Conservation (phyloP, 2,888 invertebrate genomes). For the Drosophila borborema region DNA sequence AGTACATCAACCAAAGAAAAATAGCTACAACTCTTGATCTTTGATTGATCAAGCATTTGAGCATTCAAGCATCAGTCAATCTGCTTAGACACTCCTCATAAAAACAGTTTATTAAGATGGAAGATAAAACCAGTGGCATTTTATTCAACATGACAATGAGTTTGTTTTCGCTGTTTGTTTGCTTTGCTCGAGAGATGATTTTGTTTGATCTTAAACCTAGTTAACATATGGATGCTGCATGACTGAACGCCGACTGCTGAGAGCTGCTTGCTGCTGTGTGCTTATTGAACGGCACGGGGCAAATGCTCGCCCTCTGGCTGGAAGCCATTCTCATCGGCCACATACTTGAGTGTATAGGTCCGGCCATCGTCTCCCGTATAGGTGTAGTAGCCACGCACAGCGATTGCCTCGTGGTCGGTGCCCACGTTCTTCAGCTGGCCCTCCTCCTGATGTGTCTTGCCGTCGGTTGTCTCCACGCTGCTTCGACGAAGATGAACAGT, state of each 20-base stretch:
- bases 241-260: background rate
- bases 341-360: constrained; percentile 86
- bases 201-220: constrained; percentile 52
- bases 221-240: constrained; percentile 65
- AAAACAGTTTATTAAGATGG: constrained; percentile 3
- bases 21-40: background rate
- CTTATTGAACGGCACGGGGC: constrained; percentile 76
- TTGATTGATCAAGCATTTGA: background rate
- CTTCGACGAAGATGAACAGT: background rate
- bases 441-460: constrained; percentile 87
- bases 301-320: constrained; percentile 85
- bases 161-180: constrained; percentile 2
- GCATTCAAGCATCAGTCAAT: background rate
- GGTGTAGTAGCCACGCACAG: constrained; percentile 87
- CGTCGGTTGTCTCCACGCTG: constrained; percentile 89
- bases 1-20: background rate
- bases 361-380: constrained; percentile 88
- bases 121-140: constrained; percentile 5
- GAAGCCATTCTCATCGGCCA: constrained; percentile 84
- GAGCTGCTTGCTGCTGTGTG: background rate
- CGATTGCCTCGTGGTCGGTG: constrained; percentile 88
- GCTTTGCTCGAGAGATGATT: constrained; percentile 9
- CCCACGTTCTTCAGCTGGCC: constrained; percentile 87
- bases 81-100: too few relatives aligned
- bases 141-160: constrained; percentile 14